Percentiles rank a stretch among this genome's conserved stretches.
phyloP scores from a whole-genome alignment of 2,797 vertebrate genomes.

The Sebastolobus alascanus region DNA sequence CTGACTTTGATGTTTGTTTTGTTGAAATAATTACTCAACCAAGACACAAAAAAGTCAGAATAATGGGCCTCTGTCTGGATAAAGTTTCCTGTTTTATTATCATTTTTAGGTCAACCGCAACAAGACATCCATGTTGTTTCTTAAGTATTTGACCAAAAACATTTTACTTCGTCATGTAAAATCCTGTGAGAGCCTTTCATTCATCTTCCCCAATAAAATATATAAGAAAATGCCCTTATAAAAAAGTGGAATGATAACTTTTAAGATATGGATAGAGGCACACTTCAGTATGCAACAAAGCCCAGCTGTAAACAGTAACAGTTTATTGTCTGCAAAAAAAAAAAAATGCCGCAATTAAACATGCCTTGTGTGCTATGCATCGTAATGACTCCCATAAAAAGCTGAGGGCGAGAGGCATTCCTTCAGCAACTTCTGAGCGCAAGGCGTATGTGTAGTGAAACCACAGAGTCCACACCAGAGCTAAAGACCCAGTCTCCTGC shows the following conservation, averaged over 20 bases:
- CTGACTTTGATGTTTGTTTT: conserved; percentile 65
- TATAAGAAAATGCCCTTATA: conserved; percentile 54
- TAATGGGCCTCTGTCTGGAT: conserved; percentile 18
- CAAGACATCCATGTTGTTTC: conserved; percentile 32
- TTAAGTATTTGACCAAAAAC: conserved; percentile 20
- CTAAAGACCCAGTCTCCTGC: conserved; percentile 60
- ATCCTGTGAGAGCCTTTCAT: conserved; percentile 16
- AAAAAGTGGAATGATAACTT: conserved; percentile 48
- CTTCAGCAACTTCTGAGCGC: conserved; percentile 79
- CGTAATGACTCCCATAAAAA: conserved; percentile 86
- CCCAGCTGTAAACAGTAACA: conserved; percentile 82
- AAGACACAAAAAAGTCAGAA: conserved; percentile 23
- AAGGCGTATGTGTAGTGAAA: conserved; percentile 78
- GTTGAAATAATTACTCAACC: conserved; percentile 47
- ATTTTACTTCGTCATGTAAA: conserved; percentile 32
- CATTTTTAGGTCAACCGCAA: conserved; percentile 41
- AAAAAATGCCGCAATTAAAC: conserved; percentile 74
- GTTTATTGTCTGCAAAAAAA: conserved; percentile 77
- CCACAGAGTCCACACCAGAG: conserved; percentile 80
- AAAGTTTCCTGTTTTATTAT: conserved; percentile 37
- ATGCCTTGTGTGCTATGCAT: conserved; percentile 80
- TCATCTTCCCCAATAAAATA: conserved; percentile 34
- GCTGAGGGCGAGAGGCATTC: conserved; percentile 79
- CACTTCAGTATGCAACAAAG: conserved; percentile 57
- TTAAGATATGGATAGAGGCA: conserved; percentile 36